Evolutionary conservation across 2,888 invertebrate species (phyloP).

Genomic region (Uropetala carovei): DNA sequence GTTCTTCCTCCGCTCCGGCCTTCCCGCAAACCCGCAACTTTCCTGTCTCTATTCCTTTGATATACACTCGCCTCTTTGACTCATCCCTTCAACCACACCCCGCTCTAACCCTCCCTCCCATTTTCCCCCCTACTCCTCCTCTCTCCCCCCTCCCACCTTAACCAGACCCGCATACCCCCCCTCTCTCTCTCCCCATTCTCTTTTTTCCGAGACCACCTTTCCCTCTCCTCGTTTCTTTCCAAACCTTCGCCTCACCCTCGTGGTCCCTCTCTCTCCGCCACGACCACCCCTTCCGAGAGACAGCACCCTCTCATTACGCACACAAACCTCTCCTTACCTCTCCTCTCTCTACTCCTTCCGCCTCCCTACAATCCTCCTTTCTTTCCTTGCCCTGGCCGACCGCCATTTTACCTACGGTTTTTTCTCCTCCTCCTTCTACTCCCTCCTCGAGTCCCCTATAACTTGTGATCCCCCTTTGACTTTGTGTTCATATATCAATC

Average conservation of each 20-base stretch:
- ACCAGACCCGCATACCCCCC: background rate
- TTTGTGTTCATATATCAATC: constrained; percentile 51
- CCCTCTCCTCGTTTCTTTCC: background rate
- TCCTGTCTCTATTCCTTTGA: constrained; percentile 60
- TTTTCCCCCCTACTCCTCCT: no score
- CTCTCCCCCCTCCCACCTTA: constrained; percentile 1
- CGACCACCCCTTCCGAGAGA: constrained; percentile 15
- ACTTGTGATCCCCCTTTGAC: constrained; percentile 35
- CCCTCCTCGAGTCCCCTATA: background rate
- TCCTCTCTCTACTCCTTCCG: background rate
- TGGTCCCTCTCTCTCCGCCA: background rate
- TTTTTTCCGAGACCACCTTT: background rate
- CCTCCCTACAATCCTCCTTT: background rate
- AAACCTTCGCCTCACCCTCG: background rate
- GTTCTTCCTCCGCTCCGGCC: background rate
- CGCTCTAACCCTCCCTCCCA: background rate
- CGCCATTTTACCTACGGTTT: constrained; percentile 9
- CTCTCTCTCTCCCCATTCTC: background rate
- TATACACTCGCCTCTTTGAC: constrained; percentile 41
- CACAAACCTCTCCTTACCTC: constrained; percentile 43
- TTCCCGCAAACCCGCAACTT: constrained; percentile 56
- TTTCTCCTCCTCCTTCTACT: background rate
- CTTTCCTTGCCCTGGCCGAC: background rate
- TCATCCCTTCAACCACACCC: background rate
- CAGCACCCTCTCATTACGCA: constrained; percentile 50